Percentiles rank a stretch among this genome's conserved stretches.
phyloP scores from a whole-genome alignment of 2,797 vertebrate species.

The Otolemur crassicaudatus region DNA sequence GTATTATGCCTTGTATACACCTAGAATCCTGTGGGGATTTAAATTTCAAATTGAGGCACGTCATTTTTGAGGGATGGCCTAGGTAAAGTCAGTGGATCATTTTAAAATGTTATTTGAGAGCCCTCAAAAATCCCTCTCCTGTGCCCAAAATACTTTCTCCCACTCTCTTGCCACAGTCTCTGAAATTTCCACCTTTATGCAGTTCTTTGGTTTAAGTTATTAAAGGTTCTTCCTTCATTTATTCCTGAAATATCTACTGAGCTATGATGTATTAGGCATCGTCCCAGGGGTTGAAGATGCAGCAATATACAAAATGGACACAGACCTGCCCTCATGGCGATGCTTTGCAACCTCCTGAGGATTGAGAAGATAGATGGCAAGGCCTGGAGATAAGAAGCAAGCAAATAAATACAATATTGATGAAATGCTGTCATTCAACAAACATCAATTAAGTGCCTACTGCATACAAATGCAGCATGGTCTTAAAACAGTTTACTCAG shows the following conservation, averaged over 20 bases:
- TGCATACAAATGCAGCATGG: neutral
- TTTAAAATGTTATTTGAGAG: constrained; percentile 16
- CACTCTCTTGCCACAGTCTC: neutral
- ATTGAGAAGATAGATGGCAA: neutral
- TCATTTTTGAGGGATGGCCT: constrained; percentile 32
- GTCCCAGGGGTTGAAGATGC: neutral
- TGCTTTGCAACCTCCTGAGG: neutral
- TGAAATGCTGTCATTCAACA: neutral
- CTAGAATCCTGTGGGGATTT: constrained; percentile 68
- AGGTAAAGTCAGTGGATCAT: constrained; percentile 3
- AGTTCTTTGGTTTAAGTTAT: neutral
- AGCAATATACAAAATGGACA: neutral
- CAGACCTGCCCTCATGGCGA: neutral
- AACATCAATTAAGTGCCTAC: neutral
- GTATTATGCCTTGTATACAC: constrained; percentile 70
- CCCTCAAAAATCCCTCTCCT: neutral
- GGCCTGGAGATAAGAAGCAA: neutral
- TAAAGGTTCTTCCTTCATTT: neutral
- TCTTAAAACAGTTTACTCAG: neutral
- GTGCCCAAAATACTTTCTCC: neutral
- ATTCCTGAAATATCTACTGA: neutral
- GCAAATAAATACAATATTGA: neutral
- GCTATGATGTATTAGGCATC: neutral
- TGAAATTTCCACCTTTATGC: neutral
- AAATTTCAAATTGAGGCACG: constrained; percentile 69